A percentile compares a stretch with the other conserved stretches of the same genome.
phyloP scores from a whole-genome alignment of 2,113 vertebrate genomes.

The Lagenorhynchus albirostris region DNA sequence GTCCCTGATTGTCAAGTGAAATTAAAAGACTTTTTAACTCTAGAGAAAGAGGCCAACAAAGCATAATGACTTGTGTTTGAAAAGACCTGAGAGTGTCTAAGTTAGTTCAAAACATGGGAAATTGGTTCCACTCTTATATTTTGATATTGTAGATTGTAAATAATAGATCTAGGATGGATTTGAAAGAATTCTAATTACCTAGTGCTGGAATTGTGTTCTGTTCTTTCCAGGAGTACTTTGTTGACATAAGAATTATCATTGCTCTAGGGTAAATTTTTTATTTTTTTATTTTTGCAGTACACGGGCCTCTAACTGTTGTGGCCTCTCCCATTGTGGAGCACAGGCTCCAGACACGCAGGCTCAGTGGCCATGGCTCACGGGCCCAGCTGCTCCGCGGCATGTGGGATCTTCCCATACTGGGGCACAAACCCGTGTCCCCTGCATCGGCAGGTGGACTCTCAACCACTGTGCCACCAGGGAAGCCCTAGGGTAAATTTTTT shows the following conservation, averaged over 20 bases:
- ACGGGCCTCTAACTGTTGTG: too few relatives aligned
- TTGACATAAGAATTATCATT: neutral
- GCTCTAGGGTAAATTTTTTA: neutral
- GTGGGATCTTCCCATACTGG: too few relatives aligned
- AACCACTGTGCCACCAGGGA: too few relatives aligned
- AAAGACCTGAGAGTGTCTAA: neutral
- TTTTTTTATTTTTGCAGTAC: neutral
- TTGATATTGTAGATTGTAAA: neutral
- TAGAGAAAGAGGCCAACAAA: neutral
- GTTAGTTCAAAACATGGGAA: neutral
- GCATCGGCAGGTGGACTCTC: too few relatives aligned
- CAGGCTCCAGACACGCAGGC: too few relatives aligned
- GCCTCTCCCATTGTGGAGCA: too few relatives aligned
- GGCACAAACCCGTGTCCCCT: too few relatives aligned
- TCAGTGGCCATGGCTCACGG: too few relatives aligned
- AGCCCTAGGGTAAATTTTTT: neutral
- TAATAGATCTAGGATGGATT: neutral
- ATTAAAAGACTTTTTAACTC: neutral
- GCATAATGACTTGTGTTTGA: neutral
- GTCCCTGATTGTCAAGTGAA: neutral
- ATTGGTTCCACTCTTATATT: neutral
- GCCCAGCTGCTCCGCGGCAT: too few relatives aligned
- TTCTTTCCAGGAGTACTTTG: neutral
- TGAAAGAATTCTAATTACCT: neutral
- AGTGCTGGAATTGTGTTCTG: neutral